Conservation (phyloP, 2,797 vertebrate genomes). For the Buceros bicornis region DNA sequence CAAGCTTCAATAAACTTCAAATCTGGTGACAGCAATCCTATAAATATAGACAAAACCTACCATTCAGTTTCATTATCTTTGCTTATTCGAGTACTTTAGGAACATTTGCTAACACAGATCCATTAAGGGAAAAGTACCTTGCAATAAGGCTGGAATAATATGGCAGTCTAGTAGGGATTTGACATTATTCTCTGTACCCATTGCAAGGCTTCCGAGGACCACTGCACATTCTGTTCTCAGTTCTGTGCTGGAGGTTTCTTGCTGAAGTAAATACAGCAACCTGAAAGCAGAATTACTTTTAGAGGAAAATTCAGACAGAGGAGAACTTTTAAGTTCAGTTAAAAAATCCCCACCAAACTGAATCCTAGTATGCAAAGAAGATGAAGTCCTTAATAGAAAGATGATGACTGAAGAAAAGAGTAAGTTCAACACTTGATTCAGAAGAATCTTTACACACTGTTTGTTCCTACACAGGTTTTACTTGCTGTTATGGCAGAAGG, state of each 20-base stretch:
- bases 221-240: conserved; percentile 95
- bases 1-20: conserved; percentile 97
- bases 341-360: not conserved
- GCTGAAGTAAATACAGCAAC: conserved; percentile 96
- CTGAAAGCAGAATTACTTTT: conserved; percentile 77
- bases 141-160: conserved; percentile 96
- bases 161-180: conserved; percentile 99
- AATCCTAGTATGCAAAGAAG: not conserved
- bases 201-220: conserved; percentile 96
- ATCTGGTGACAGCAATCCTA: conserved; percentile 92
- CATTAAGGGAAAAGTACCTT: conserved; percentile 84
- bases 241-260: conserved; percentile 92
- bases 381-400: not conserved
- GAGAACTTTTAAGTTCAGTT: not conserved
- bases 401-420: not conserved
- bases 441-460: not conserved
- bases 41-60: not conserved
- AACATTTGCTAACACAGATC: not conserved
- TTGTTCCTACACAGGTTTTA: not conserved
- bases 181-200: conserved; percentile 99
- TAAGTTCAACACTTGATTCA: not conserved
- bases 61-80: not conserved
- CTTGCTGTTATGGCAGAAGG: not conserved
- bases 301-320: not conserved
- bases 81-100: not conserved